Conservation (phyloP, 2,797 vertebrate genomes). For the Urophycis tenuis region DNA sequence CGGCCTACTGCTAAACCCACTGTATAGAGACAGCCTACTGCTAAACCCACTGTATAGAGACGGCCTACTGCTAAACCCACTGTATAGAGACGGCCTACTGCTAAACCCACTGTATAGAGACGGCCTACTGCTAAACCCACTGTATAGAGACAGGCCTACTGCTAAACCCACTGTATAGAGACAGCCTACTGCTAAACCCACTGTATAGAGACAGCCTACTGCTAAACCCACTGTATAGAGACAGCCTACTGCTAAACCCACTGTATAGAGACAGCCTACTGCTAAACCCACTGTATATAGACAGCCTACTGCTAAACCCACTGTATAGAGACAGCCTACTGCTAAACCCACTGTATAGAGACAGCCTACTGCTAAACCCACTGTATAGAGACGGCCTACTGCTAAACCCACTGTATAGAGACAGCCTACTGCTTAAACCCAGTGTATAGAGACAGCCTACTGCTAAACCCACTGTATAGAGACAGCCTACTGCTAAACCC, state of each 20-base stretch:
- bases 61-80: no score
- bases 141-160: slow-evolving; percentile 12
- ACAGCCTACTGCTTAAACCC: no score
- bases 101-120: slow-evolving; percentile 18
- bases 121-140: no score
- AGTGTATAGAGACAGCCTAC: slow-evolving; percentile 9
- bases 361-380: no score
- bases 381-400: slow-evolving; percentile 9
- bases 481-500: no score
- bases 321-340: slow-evolving; percentile 12
- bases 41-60: slow-evolving; percentile 18
- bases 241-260: no score
- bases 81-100: slow-evolving; percentile 11
- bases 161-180: slow-evolving; percentile 19
- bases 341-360: slow-evolving; percentile 19
- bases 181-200: no score
- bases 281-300: slow-evolving; percentile 19
- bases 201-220: slow-evolving; percentile 12
- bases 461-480: slow-evolving; percentile 21
- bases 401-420: slow-evolving; percentile 19
- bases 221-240: slow-evolving; percentile 19
- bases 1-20: no score
- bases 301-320: no score
- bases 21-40: slow-evolving; percentile 14
- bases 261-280: slow-evolving; percentile 12